phyloP scores from a whole-genome alignment of 2,797 vertebrate genomes.

The Lepus townsendii region DNA sequence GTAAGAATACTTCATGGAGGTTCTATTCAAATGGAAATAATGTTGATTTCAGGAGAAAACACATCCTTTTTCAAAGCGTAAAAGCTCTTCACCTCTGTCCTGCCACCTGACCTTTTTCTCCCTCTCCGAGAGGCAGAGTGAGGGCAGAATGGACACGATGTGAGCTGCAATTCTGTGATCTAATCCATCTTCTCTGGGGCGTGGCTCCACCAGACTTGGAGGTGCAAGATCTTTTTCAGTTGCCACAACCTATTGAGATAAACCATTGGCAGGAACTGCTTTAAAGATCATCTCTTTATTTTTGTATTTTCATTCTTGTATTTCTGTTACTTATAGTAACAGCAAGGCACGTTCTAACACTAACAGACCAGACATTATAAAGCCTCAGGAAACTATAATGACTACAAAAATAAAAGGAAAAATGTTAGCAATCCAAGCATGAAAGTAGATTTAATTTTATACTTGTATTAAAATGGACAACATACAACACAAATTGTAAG shows the following conservation, averaged over 20 bases:
- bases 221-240: slow-evolving; percentile 85
- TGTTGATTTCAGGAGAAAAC: background rate
- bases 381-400: background rate
- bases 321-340: background rate
- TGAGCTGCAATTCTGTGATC: slow-evolving; percentile 87
- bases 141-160: slow-evolving; percentile 90
- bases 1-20: slow-evolving; percentile 88
- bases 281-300: background rate
- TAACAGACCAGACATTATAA: background rate
- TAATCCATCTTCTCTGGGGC: slow-evolving; percentile 84
- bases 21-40: slow-evolving; percentile 87
- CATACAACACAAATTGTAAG: background rate
- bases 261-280: background rate
- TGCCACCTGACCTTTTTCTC: slow-evolving; percentile 89
- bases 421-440: background rate
- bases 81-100: background rate
- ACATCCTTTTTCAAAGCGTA: background rate
- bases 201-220: slow-evolving; percentile 73
- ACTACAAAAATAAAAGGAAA: background rate
- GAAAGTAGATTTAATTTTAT: background rate
- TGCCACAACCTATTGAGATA: slow-evolving; percentile 89
- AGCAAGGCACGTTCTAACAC: background rate
- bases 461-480: background rate
- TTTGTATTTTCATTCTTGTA: too few relatives aligned
- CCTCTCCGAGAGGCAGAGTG: slow-evolving; percentile 87